Base-by-base conservation (phyloP, 2,888 invertebrate species). In the Euproctis similis region DNA sequence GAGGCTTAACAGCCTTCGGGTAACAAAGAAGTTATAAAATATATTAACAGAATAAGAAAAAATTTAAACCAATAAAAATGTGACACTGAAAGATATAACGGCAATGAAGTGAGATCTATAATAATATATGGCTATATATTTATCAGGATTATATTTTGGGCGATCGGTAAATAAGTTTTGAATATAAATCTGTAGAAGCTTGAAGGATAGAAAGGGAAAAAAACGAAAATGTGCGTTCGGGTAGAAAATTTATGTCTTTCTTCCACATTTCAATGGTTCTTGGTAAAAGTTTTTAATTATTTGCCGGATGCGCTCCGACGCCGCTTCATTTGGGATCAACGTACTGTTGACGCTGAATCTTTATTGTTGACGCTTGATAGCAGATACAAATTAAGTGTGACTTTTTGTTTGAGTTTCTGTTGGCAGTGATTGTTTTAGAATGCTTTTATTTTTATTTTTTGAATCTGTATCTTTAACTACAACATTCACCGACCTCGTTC, bases 241-340 rank as follows among this genome's bases (percentile, higher is more conserved):
- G 53, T 67, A 61, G 71, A 74, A 75, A 75, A 78, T 75, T 73
- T 75, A 73, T 77, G 73, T 75, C 68, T 67, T 65, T 74, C 61
- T 61, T 59, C 56, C 58, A 69, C 66, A 71, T 72, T 70, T 73
- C 68, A 63, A 52, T 70, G 67, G 57, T 59, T 76, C 67, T 72
- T 70, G n/a, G 67, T 65, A 63, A 65, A 75, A 75, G 62, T 76
- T 78, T n/a, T 76, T 78, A 78, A 78, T 80, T 78, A 76, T 76
- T 76, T 63, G 66, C 67, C 75, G 72, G 76, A 77, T 75, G 69
- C 61, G 60, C 59, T 51, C 55, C 40, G 59, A 52, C 55, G 58
- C 53, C 58, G 60, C 54, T 60, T 42, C 52, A 55, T 54, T 66
- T 56, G 50, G 60, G 65, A 70, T 67, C 66, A 68, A 70, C 66